These are phyloP conservation scores for Orthosia gothica DNA, from an alignment of 2,888 invertebrate genomes.

Conservation along the genomic window DNA sequence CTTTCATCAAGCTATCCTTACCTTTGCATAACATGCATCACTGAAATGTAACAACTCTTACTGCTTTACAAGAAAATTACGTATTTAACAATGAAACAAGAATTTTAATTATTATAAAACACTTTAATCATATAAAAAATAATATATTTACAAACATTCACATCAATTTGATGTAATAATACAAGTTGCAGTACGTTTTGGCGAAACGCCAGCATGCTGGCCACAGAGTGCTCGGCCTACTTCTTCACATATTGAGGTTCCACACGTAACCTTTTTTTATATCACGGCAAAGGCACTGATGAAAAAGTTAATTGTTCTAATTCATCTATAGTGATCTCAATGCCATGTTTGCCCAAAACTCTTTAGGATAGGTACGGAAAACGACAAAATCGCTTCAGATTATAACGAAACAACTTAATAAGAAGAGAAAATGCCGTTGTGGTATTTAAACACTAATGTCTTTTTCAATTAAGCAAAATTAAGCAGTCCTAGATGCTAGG, in stretches of 20 bases:
- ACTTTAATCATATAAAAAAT: conserved; percentile 88
- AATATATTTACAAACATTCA: conserved; percentile 90
- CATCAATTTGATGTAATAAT: conserved; percentile 90
- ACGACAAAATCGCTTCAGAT: conserved; percentile 50
- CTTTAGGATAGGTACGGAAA: background rate
- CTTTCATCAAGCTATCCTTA: too few species aligned
- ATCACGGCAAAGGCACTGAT: conserved; percentile 35
- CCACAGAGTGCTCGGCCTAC: conserved; percentile 67
- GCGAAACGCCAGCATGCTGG: conserved; percentile 74
- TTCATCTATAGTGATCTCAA: conserved; percentile 22
- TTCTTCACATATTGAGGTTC: conserved; percentile 39
- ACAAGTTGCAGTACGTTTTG: conserved; percentile 82
- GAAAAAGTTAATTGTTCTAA: conserved; percentile 18
- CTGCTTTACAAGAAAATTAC: background rate
- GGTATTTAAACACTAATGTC: background rate
- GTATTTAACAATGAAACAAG: conserved; percentile 50
- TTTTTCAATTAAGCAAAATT: conserved; percentile 5
- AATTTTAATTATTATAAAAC: conserved; percentile 78
- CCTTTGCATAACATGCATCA: too few species aligned
- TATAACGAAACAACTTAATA: conserved; percentile 59
- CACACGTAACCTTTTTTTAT: conserved; percentile 38
- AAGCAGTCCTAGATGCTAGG: background rate
- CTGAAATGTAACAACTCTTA: too few species aligned
- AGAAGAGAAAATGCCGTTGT: conserved; percentile 48
- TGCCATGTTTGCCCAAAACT: conserved; percentile 7